Conservation (phyloP, 1,140 invertebrate species). For the Lordiphosa collinella region DNA sequence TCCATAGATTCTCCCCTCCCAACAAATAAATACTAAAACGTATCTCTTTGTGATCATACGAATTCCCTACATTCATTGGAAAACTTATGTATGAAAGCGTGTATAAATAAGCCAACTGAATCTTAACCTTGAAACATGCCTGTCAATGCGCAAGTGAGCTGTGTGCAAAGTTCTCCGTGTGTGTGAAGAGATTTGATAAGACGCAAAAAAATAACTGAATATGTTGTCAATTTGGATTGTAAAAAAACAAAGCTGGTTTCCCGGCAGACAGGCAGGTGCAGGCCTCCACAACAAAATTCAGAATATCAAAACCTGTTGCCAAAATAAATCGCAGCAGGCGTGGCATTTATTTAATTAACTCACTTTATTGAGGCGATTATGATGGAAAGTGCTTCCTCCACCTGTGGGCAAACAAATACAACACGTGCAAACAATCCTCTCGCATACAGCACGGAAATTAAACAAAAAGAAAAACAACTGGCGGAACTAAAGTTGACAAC, state of each 20-base stretch:
- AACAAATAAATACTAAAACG: no score
- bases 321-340: constrained; percentile 4
- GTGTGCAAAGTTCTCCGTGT: neutral
- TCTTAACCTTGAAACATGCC: no score
- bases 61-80: no score
- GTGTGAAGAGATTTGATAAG: constrained; percentile 3
- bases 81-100: no score
- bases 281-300: neutral
- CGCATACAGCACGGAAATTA: constrained; percentile 41
- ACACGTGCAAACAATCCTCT: constrained; percentile 23
- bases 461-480: constrained; percentile 21
- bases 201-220: neutral
- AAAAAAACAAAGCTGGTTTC: constrained; percentile 12
- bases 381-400: constrained; percentile 1
- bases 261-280: neutral
- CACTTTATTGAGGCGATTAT: neutral
- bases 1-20: no score
- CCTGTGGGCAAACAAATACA: constrained; percentile 21
- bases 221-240: constrained; percentile 6
- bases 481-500: constrained; percentile 11
- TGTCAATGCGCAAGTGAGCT: neutral
- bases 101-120: no score
- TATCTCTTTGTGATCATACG: no score
- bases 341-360: constrained; percentile 7
- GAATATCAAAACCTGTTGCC: constrained; percentile 23